These are phyloP conservation scores for Recurvirostra avosetta DNA, from an alignment of 2,113 vertebrate species.

Conservation along the genomic window DNA sequence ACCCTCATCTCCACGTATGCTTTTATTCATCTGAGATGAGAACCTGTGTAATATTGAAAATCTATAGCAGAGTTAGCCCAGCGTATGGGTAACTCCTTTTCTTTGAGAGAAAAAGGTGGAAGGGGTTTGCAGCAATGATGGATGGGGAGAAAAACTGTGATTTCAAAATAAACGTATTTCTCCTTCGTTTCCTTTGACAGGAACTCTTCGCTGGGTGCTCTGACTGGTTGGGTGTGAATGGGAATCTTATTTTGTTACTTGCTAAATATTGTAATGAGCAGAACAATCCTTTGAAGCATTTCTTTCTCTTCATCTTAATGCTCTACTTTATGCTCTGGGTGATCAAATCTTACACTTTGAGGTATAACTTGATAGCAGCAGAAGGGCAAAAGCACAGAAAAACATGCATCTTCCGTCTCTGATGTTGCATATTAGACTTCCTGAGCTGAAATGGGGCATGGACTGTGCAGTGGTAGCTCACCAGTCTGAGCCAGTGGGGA, in stretches of 20 bases:
- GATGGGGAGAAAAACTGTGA: background rate
- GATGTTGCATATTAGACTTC: background rate
- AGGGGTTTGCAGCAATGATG: background rate
- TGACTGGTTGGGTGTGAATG: background rate
- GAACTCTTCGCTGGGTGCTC: background rate
- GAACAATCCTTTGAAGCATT: background rate
- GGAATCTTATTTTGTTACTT: background rate
- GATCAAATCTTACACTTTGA: background rate
- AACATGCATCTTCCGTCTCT: background rate
- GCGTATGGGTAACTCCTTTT: background rate
- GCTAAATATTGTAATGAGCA: background rate
- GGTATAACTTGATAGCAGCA: background rate
- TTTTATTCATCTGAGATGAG: background rate
- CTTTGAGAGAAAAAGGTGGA: background rate
- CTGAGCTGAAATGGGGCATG: background rate
- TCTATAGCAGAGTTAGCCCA: background rate
- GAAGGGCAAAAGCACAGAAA: background rate
- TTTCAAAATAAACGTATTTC: background rate
- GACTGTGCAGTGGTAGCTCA: background rate
- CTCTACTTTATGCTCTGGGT: background rate
- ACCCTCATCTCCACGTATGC: rapidly evolving
- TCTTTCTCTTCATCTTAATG: background rate
- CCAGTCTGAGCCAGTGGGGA: background rate
- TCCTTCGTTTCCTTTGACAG: background rate
- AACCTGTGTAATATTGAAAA: background rate